Base-by-base conservation (phyloP, 2,797 vertebrate species). In the Pantherophis vulpinus region DNA sequence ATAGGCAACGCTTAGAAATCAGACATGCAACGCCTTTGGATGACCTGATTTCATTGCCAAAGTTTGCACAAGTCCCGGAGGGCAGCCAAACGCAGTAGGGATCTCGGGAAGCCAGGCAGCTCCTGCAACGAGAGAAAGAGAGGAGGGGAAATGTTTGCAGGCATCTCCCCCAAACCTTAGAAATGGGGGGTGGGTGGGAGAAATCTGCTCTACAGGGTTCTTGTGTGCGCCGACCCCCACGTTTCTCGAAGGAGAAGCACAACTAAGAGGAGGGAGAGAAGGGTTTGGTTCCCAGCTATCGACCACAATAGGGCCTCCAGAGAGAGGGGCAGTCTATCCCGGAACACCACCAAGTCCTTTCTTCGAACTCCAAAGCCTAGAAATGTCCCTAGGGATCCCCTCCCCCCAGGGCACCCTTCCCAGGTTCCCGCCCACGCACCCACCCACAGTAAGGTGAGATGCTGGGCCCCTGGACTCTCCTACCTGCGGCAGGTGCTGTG, bases 31-130 rank as follows among this genome's bases (percentile, higher is more conserved):
- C 4, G 79, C 42, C 20, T 47, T 83, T 11, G 92, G 97, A 97
- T 98, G 96, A 99, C 99, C 98, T 98, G 94, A 97, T 96, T 61
- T 98, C 97, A 10, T 97, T 97, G 89, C 97, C 96, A 95, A 98
- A 97, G 0, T 97, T 97, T 94, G 97, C 97, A 93, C 99, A 99
- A 96, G 97, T 98, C 89, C 98, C 98, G 0, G 97, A 97, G 95
- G 97, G 98, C 54, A 98, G 97, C 99, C 99, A 99, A 90, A 98
- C 97, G 94, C 99, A 99, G 97, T 99, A 99, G 0, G 99, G 99
- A 95, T 99, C 99, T 93, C 97, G 97, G 2, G 98, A 99, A 92
- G 98, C 98, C 97, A 99, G 97, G 93, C 99, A 99, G 97, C 97
- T 98, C 95, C 99, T 99, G 96, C 88, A 95, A 56, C 0, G 54